Conservation (phyloP, 2,888 invertebrate species). For the Cepaea hortensis region DNA sequence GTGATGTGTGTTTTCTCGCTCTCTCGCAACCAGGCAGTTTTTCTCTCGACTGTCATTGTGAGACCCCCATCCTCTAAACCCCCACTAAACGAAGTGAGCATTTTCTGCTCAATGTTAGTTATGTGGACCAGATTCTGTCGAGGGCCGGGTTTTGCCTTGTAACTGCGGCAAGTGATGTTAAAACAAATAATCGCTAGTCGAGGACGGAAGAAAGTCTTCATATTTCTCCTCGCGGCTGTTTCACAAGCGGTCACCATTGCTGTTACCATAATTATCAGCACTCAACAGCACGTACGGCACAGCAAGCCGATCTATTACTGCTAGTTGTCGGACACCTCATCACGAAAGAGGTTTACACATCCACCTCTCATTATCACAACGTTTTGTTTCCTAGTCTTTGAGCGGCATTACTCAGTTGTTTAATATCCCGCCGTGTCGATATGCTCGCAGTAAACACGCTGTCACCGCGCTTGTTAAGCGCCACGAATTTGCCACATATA, state of each 20-base stretch:
- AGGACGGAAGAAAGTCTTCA: not conserved
- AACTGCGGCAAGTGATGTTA: not conserved
- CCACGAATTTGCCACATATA: not conserved
- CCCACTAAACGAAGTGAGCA: constrained; percentile 2
- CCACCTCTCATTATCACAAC: not conserved
- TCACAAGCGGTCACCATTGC: not conserved
- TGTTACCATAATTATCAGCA: constrained; percentile 5
- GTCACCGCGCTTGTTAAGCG: not conserved
- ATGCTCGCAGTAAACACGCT: not conserved
- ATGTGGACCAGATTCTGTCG: not conserved
- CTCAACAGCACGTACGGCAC: not conserved
- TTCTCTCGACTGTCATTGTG: not conserved
- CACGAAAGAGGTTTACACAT: too few species aligned
- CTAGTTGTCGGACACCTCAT: not conserved
- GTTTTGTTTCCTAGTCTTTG: not conserved
- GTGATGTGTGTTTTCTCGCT: too few species aligned
- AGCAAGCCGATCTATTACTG: not conserved
- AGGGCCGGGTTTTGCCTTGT: not conserved
- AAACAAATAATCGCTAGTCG: not conserved
- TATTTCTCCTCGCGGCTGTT: not conserved
- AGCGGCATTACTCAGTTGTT: not conserved
- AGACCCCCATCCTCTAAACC: not conserved
- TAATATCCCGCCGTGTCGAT: not conserved
- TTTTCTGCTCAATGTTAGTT: constrained; percentile 18
- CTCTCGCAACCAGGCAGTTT: too few species aligned